phyloP scores from a whole-genome alignment of 1,140 invertebrate genomes.

The Scylla paramamosain region DNA sequence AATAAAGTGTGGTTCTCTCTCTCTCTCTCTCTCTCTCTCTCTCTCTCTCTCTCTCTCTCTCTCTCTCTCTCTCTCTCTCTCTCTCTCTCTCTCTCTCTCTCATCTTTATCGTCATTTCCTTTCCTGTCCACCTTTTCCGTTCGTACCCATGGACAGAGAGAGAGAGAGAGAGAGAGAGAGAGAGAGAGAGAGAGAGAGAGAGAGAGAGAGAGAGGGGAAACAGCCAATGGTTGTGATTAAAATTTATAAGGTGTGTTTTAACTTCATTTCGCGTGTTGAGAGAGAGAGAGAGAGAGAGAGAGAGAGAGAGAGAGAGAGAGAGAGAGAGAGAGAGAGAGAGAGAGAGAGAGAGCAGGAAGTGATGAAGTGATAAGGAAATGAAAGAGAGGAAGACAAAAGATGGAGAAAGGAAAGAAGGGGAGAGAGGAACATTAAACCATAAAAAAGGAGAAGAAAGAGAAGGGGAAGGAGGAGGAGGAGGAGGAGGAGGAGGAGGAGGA shows the following conservation, averaged over 20 bases:
- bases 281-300: background rate
- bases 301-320: background rate
- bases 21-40: background rate
- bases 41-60: constrained; percentile 40
- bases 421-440: background rate
- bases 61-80: constrained; percentile 21
- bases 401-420: background rate
- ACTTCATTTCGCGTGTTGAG: background rate
- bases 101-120: constrained; percentile 28
- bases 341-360: constrained; percentile 58
- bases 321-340: constrained; percentile 42
- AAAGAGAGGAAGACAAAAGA: background rate
- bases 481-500: background rate
- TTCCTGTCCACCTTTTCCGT: background rate
- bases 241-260: too few species aligned
- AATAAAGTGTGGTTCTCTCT: background rate
- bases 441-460: background rate
- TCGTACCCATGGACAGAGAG: background rate
- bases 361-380: background rate
- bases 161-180: constrained; percentile 57
- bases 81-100: constrained; percentile 59
- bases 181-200: constrained; percentile 38
- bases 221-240: too few species aligned
- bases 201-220: background rate
- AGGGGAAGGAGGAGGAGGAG: constrained; percentile 16